phyloP scores from a whole-genome alignment of 2,888 invertebrate species.

The Thymelicus sylvestris region DNA sequence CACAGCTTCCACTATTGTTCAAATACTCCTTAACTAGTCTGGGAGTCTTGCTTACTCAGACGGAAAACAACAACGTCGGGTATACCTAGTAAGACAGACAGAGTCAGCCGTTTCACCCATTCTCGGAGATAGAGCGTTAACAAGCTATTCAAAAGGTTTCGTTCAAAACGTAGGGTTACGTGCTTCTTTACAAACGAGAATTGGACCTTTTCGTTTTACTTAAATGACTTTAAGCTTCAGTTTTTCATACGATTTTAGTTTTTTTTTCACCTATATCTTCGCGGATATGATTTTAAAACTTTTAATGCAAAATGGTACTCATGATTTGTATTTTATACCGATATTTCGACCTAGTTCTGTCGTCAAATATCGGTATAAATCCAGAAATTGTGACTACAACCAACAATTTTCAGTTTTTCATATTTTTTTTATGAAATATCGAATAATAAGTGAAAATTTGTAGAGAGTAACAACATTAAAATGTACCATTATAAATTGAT shows the following conservation, averaged over 20 bases:
- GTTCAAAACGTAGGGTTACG: conserved; percentile 13
- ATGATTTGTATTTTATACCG: too few species aligned
- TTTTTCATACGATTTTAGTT: conserved; percentile 26
- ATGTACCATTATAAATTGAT: too few species aligned
- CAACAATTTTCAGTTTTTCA: too few species aligned
- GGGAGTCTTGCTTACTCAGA: conserved; percentile 13
- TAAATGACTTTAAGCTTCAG: conserved; percentile 51
- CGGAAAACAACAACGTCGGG: conserved; percentile 10
- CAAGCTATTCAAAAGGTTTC: conserved; percentile 27
- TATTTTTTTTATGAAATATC: too few species aligned
- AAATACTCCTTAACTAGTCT: conserved; percentile 6
- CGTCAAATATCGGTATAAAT: too few species aligned
- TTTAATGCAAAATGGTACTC: too few species aligned
- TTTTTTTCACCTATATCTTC: too few species aligned
- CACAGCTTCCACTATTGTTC: conserved; percentile 6
- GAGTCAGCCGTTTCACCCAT: conserved; percentile 15
- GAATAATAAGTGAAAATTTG: not conserved
- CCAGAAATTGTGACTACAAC: too few species aligned
- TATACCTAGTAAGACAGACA: not conserved
- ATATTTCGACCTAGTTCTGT: too few species aligned
- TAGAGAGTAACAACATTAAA: too few species aligned
- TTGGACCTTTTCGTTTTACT: conserved; percentile 10
- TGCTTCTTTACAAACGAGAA: conserved; percentile 16
- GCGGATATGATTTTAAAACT: too few species aligned
- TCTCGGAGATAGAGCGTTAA: conserved; percentile 21